Evolutionary conservation across 2,113 vertebrate species (phyloP).

Genomic region (Telmatochromis brichardi): DNA sequence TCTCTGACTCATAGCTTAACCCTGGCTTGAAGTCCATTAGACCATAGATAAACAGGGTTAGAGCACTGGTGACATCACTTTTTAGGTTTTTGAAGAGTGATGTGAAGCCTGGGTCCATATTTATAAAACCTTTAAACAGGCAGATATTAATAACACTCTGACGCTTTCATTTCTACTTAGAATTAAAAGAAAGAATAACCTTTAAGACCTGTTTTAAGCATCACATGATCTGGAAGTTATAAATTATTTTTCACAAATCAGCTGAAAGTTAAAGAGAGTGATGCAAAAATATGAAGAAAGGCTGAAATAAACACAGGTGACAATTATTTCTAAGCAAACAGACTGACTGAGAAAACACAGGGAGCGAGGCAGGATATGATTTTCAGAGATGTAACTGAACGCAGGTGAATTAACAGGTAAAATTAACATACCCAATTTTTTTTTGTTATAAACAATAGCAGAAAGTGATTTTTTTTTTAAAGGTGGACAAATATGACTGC

Average conservation of each 20-base stretch:
- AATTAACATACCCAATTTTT: background rate
- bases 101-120: background rate
- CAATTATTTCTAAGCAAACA: background rate
- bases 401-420: background rate
- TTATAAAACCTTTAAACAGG: background rate
- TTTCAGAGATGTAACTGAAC: background rate
- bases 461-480: background rate
- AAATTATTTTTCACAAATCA: background rate
- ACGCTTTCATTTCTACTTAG: background rate
- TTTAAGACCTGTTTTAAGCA: background rate
- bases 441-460: background rate
- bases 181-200: background rate
- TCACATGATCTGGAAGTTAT: background rate
- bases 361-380: background rate
- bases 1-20: conserved; percentile 12
- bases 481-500: background rate
- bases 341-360: background rate
- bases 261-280: background rate
- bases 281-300: background rate
- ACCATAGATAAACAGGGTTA: background rate
- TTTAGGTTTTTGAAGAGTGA: background rate
- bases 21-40: conserved; percentile 1
- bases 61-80: background rate
- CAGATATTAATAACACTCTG: background rate
- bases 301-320: background rate